Evolutionary conservation across 2,113 vertebrate species (phyloP).

Genomic region (Hemiscyllium ocellatum): DNA sequence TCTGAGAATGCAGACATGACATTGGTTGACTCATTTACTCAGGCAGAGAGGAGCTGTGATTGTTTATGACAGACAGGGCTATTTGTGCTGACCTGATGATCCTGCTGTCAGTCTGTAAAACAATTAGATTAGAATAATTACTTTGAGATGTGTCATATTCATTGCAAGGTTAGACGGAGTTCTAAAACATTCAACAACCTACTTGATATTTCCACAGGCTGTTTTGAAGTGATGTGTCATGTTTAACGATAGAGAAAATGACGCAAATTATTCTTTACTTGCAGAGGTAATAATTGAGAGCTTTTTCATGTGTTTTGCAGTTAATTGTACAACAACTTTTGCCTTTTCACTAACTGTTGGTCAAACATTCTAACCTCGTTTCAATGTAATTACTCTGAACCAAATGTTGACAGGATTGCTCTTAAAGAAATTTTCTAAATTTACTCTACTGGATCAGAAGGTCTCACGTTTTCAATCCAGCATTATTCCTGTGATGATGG

Average conservation of each 20-base stretch:
- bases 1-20: neutral
- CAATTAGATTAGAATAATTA: constrained; percentile 6
- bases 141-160: constrained; percentile 32
- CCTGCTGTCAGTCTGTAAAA: constrained; percentile 5
- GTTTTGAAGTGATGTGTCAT: neutral
- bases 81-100: neutral
- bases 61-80: neutral
- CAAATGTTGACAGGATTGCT: neutral
- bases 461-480: neutral
- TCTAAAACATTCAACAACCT: neutral
- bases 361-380: neutral
- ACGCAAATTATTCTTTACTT: neutral
- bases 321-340: neutral
- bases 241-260: neutral
- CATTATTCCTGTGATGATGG: neutral
- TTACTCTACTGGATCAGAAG: neutral
- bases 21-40: constrained; percentile 16
- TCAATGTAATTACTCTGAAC: neutral
- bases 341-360: neutral
- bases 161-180: neutral
- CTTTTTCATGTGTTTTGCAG: neutral
- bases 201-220: neutral
- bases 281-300: neutral
- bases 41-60: neutral
- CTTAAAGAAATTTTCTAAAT: neutral